phyloP scores from a whole-genome alignment of 1,140 invertebrate genomes.

The Saccostrea glomerata region DNA sequence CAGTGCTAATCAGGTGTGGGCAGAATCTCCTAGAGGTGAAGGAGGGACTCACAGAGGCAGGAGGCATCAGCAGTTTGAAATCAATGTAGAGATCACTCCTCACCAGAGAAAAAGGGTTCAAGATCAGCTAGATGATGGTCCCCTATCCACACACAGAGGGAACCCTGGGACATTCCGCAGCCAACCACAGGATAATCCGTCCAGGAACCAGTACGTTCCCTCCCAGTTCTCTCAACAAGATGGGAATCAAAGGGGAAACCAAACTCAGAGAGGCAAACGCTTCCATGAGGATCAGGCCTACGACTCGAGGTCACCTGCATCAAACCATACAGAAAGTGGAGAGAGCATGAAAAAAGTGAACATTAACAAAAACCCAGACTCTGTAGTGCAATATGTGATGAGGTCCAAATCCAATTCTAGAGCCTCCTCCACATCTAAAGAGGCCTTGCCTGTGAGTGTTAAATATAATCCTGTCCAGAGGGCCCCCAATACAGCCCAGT shows the following conservation, averaged over 20 bases:
- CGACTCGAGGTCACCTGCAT: neutral
- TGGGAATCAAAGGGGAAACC: neutral
- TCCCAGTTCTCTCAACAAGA: constrained; percentile 4
- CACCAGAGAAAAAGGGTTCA: neutral
- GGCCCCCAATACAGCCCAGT: neutral
- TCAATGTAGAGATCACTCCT: constrained; percentile 39
- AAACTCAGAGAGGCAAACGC: neutral
- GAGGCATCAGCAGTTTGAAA: constrained; percentile 20
- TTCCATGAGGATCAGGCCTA: neutral
- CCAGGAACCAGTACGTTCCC: constrained; percentile 21
- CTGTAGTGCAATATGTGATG: constrained; percentile 54
- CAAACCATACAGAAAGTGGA: neutral
- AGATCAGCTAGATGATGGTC: neutral
- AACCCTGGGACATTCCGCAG: neutral
- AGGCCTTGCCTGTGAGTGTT: neutral
- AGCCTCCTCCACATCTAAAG: constrained; percentile 16
- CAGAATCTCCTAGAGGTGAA: constrained; percentile 13
- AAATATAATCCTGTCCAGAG: neutral
- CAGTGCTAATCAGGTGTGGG: neutral
- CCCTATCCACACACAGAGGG: neutral
- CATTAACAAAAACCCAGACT: neutral
- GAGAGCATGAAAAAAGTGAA: neutral
- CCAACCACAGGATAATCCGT: neutral
- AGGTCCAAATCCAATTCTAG: constrained; percentile 38
- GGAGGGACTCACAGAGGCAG: constrained; percentile 1